A percentile compares a stretch with the other conserved stretches of the same genome.
Conservation (phyloP, 1,140 invertebrate species). For the Telenomus remus region DNA sequence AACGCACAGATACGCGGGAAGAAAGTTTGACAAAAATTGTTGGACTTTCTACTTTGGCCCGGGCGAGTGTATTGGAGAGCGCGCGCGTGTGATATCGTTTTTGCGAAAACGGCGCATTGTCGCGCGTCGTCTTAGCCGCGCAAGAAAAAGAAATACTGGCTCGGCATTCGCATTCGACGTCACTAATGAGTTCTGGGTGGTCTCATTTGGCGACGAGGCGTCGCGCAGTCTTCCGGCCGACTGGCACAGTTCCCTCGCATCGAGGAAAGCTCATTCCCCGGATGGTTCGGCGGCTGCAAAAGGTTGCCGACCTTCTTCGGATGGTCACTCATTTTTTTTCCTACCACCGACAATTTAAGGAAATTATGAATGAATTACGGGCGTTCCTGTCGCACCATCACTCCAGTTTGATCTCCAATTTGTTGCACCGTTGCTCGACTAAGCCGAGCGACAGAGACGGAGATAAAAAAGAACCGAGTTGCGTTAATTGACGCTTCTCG, state of each 20-base stretch:
- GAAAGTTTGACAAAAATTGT: slow-evolving; percentile 15
- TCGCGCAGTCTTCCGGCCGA: slow-evolving; percentile 58
- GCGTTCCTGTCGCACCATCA: slow-evolving; percentile 9
- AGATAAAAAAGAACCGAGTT: slow-evolving; percentile 6
- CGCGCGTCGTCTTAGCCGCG: slow-evolving; percentile 28
- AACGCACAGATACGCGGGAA: slow-evolving; percentile 18
- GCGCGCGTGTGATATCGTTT: slow-evolving; percentile 16
- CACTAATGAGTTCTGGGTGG: slow-evolving; percentile 57
- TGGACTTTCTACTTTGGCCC: slow-evolving; percentile 25
- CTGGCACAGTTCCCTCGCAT: slow-evolving; percentile 54
- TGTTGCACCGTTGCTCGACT: not conserved
- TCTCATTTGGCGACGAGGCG: slow-evolving; percentile 57
- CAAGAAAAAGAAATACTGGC: slow-evolving; percentile 37
- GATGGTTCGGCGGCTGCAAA: slow-evolving; percentile 33
- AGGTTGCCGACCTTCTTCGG: slow-evolving; percentile 51
- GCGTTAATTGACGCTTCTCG: slow-evolving; percentile 23
- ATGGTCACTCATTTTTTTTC: slow-evolving; percentile 20
- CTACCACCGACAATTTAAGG: slow-evolving; percentile 21
- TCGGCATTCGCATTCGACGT: slow-evolving; percentile 32
- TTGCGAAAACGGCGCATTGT: slow-evolving; percentile 30
- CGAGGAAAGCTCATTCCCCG: slow-evolving; percentile 55
- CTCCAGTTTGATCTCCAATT: slow-evolving; percentile 16
- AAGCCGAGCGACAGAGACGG: not conserved
- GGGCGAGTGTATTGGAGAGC: slow-evolving; percentile 18
- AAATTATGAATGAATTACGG: slow-evolving; percentile 42